Percentiles rank a stretch among this genome's conserved stretches.
Evolutionary conservation across 37 sponge, comb jelly and placozoan species (phyloP).

Genomic region (Amphimedon queenslandica): DNA sequence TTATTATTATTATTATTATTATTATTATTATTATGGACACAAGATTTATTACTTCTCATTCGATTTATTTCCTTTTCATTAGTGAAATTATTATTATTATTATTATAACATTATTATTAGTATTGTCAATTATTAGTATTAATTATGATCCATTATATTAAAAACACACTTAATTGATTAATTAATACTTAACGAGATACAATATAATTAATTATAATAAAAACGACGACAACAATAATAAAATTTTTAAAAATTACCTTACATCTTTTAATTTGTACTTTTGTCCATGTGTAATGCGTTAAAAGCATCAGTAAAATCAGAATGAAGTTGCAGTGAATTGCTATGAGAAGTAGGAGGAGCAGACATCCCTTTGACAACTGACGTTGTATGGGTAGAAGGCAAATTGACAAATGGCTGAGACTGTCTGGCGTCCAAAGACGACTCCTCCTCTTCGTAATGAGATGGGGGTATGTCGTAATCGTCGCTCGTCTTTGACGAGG

Average conservation of each 20-base stretch:
- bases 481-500: neutral
- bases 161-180: too few relatives aligned
- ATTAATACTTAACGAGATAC: too few relatives aligned
- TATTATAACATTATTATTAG: too few relatives aligned
- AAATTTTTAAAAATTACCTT: too few relatives aligned
- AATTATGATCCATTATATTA: too few relatives aligned
- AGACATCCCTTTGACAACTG: conserved; percentile 9
- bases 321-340: conserved; percentile 40
- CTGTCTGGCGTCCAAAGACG: neutral
- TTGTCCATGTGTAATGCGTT: conserved; percentile 3
- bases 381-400: neutral
- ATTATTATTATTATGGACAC: neutral
- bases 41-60: too few relatives aligned
- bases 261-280: conserved; percentile 17
- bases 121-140: too few relatives aligned
- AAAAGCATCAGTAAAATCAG: conserved; percentile 52
- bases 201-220: neutral
- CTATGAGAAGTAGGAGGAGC: conserved; percentile 27
- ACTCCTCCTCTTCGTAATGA: neutral
- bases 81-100: too few relatives aligned
- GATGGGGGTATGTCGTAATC: conserved; percentile 18
- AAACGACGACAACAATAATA: too few relatives aligned
- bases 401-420: neutral
- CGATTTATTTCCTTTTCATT: too few relatives aligned
- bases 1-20: neutral